A percentile compares a stretch with the other conserved stretches of the same genome.
These are phyloP conservation scores for Sapajus apella DNA, from an alignment of 2,113 vertebrate genomes.

Conservation along the genomic window DNA sequence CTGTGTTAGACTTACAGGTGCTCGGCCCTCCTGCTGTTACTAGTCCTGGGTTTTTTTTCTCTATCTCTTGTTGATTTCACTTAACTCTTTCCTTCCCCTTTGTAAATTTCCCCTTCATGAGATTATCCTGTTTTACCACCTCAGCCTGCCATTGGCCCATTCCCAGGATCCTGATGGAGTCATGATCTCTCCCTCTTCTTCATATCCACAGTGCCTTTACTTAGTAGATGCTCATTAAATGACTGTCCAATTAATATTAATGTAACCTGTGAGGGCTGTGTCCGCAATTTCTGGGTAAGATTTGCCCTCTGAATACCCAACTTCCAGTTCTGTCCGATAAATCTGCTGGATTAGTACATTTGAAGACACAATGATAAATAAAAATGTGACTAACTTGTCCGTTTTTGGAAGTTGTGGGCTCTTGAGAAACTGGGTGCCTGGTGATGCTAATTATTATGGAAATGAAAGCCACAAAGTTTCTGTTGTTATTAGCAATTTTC, in stretches of 20 bases:
- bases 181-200: neutral
- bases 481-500: neutral
- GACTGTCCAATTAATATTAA: neutral
- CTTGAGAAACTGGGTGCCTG: neutral
- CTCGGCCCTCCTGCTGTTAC: neutral
- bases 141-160: neutral
- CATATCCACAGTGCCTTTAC: too few species aligned
- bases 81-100: neutral
- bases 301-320: neutral
- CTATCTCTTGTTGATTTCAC: neutral
- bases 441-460: neutral
- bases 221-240: neutral
- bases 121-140: neutral
- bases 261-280: neutral
- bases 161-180: neutral
- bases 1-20: neutral
- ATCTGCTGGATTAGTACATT: neutral
- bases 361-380: neutral
- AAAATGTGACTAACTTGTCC: neutral
- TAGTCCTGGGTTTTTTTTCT: neutral
- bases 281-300: neutral
- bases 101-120: neutral
- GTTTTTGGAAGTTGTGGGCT: neutral
- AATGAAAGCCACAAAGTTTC: neutral
- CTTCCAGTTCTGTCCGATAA: neutral